Evolutionary conservation across 2,113 vertebrate genomes (phyloP).

Genomic region (Percopsis transmontana): DNA sequence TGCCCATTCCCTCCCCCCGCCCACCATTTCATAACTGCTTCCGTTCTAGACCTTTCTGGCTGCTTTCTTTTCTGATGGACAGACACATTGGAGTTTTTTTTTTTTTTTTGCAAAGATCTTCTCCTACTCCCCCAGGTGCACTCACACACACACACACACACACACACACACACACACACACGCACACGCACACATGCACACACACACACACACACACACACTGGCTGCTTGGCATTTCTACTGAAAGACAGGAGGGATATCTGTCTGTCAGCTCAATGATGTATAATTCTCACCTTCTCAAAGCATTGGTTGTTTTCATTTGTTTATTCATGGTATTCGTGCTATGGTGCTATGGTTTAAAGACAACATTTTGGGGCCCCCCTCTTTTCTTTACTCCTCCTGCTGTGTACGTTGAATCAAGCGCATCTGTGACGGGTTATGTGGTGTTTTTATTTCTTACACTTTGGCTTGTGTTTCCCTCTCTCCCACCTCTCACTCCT

Average conservation of each 20-base stretch:
- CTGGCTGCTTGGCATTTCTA: constrained; percentile 51
- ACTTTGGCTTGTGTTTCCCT: constrained; percentile 76
- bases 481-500: constrained; percentile 49
- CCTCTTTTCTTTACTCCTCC: constrained; percentile 58
- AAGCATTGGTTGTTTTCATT: constrained; percentile 24
- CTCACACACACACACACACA: constrained; percentile 32
- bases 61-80: constrained; percentile 57
- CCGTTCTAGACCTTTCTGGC: constrained; percentile 52
- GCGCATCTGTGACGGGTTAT: constrained; percentile 65
- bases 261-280: constrained; percentile 10
- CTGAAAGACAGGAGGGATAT: constrained; percentile 4
- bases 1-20: background rate
- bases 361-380: constrained; percentile 31
- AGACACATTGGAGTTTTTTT: constrained; percentile 39
- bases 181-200: constrained; percentile 34
- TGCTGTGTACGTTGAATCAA: constrained; percentile 58
- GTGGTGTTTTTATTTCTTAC: constrained; percentile 76
- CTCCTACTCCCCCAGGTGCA: constrained; percentile 8
- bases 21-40: constrained; percentile 45
- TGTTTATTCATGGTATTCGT: background rate
- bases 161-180: constrained; percentile 27
- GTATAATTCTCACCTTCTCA: constrained; percentile 28
- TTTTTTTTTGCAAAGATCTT: background rate
- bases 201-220: constrained; percentile 25
- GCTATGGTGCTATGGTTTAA: constrained; percentile 43